Base-by-base conservation (phyloP, 1,140 invertebrate species). In the Thalassaphorura encarpata region DNA sequence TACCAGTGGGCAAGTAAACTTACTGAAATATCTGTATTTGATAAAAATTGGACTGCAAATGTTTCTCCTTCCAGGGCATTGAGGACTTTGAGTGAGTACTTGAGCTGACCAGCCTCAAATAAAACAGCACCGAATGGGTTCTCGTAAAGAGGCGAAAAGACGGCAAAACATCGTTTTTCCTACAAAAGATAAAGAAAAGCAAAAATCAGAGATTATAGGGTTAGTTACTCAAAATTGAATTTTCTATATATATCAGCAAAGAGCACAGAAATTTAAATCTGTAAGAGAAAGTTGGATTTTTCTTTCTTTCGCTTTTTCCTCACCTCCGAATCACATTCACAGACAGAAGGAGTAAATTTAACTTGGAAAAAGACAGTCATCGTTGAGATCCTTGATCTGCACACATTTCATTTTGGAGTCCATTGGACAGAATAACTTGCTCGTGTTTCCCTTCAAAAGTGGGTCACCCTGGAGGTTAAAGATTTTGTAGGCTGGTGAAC, bases 11-110 rank as follows among this genome's bases (percentile, higher is more conserved):
- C 40, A 39, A 28, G 36, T 6, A 8, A 36, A 31, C 52, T 62
- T 59, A 65, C 63, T 23, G 63, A 60, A 31, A 65, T 54, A 53
- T 65, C 63, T 18, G 59, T 49, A 26, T 53, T 49, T 18, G 61
- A 62, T 28, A 65, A 47, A 47, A 65, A 65, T 46, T 60, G 57
- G 28, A 65, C 63, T 27, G 63, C 63, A 56, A 62, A 65, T 31
- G 63, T 65, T 49, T 65, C 63, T 26, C 57, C 63, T 46, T 65
- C 63, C 13, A 65, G 58, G 21, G 63, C 63, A 56, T 65, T 65
- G 31, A 65, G 39, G 40, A 65, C 61, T 45, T 61, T 62, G 39
- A 65, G 46, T 36, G 60, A 62, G 47, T 65, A 62, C 45, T 65
- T 65, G 16, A 65, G 47, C 41, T 65, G 63, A 29, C 63, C 63